Conservation (phyloP, 2,888 invertebrate species). For the Myathropa florea region DNA sequence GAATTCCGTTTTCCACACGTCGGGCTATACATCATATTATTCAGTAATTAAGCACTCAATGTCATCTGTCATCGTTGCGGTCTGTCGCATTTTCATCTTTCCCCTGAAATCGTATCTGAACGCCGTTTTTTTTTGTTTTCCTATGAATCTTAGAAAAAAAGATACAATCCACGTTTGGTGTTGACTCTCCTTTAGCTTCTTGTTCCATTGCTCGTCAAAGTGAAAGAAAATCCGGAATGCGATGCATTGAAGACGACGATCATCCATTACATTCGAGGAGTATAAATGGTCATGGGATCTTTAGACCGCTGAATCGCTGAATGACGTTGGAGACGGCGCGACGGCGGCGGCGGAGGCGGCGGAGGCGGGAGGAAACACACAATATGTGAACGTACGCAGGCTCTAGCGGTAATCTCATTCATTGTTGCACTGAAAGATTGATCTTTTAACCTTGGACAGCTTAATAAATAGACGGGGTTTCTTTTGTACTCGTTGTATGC, state of each 20-base stretch:
- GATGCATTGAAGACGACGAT: constrained; percentile 23
- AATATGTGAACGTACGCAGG: constrained; percentile 57
- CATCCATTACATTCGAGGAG: constrained; percentile 39
- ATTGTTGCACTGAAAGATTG: constrained; percentile 63
- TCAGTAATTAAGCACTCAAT: constrained; percentile 68
- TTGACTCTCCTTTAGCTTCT: constrained; percentile 12
- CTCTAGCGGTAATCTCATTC: constrained; percentile 66
- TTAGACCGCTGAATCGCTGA: not conserved
- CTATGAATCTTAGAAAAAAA: not conserved
- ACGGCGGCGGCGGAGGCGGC: too few species aligned
- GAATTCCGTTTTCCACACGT: constrained; percentile 34
- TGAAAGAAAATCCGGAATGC: constrained; percentile 41
- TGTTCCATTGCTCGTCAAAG: constrained; percentile 16
- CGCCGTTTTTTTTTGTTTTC: not conserved
- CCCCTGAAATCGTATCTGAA: constrained; percentile 61
- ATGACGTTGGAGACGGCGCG: too few species aligned
- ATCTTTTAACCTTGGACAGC: constrained; percentile 65
- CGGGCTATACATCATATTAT: constrained; percentile 53
- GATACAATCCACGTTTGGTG: constrained; percentile 30
- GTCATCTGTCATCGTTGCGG: constrained; percentile 63
- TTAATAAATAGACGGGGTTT: constrained; percentile 27
- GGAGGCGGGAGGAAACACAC: not conserved
- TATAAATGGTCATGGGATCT: constrained; percentile 1
- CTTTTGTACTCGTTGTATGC: not conserved
- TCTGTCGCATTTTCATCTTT: constrained; percentile 64